A percentile compares a stretch with the other conserved stretches of the same genome.
Conservation (phyloP, 2,797 vertebrate species). For the Cheirogaleus major region DNA sequence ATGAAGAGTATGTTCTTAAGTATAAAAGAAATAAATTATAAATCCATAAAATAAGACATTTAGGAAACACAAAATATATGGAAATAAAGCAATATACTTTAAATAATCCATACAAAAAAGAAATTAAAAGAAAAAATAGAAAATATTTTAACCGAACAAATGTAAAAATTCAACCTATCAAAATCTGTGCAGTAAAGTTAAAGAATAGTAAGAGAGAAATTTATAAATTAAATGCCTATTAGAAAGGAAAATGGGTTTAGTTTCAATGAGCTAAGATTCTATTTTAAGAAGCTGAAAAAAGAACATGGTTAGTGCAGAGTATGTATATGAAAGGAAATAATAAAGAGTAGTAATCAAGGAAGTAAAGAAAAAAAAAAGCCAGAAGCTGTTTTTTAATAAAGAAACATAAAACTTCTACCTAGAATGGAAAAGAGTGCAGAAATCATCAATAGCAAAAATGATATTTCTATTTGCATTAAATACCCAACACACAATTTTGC, state of each 20-base stretch:
- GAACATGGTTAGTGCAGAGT: neutral
- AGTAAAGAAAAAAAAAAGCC: neutral
- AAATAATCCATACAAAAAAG: neutral
- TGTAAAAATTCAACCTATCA: neutral
- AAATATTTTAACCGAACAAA: neutral
- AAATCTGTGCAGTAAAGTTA: neutral
- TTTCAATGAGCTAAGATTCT: neutral
- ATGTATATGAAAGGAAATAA: neutral
- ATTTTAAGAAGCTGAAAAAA: neutral
- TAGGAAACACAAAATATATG: neutral
- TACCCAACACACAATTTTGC: neutral
- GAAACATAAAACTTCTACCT: neutral
- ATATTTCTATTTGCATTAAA: neutral
- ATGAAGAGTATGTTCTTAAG: neutral
- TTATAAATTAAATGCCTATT: neutral
- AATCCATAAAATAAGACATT: neutral
- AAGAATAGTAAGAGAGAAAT: neutral
- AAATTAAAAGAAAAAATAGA: neutral
- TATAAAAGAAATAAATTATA: neutral
- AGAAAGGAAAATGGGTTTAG: neutral
- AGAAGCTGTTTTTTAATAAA: neutral
- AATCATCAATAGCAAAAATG: neutral
- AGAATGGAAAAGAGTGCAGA: neutral
- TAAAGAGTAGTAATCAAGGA: neutral
- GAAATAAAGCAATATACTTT: neutral